phyloP scores from a whole-genome alignment of 1,140 invertebrate species.

The Leptopilina clavipes region DNA sequence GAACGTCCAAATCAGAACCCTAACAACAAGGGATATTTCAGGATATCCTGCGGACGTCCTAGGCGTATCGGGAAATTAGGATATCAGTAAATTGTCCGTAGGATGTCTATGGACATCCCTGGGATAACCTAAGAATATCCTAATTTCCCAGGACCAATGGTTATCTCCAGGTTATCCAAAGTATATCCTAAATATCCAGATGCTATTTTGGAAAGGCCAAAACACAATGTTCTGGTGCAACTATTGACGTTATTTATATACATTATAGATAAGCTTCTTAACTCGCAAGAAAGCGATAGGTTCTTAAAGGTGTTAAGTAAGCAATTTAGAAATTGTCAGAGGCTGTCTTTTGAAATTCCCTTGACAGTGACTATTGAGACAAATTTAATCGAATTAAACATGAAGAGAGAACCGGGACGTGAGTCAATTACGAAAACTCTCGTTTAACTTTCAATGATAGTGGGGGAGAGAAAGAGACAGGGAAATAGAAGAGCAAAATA shows the following conservation, averaged over 20 bases:
- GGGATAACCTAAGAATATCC: too few species aligned
- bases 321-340: conserved; percentile 1
- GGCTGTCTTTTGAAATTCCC: conserved; percentile 1
- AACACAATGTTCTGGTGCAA: too few species aligned
- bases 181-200: too few species aligned
- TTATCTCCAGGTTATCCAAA: too few species aligned
- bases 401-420: conserved; percentile 11
- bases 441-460: conserved; percentile 25
- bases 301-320: conserved; percentile 8
- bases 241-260: conserved; percentile 1
- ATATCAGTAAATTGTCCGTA: too few species aligned
- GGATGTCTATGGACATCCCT: too few species aligned
- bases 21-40: too few species aligned
- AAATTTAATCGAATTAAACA: conserved; percentile 28
- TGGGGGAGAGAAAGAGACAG: not conserved
- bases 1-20: too few species aligned
- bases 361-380: conserved; percentile 13
- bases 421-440: conserved; percentile 28
- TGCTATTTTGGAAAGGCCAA: too few species aligned
- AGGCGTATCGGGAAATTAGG: too few species aligned
- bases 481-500: conserved; percentile 16
- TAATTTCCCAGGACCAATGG: too few species aligned
- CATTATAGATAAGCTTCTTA: conserved; percentile 1
- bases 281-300: not conserved
- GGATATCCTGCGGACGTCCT: too few species aligned